phyloP scores from a whole-genome alignment of 2,113 vertebrate genomes.

The Bos indicus region DNA sequence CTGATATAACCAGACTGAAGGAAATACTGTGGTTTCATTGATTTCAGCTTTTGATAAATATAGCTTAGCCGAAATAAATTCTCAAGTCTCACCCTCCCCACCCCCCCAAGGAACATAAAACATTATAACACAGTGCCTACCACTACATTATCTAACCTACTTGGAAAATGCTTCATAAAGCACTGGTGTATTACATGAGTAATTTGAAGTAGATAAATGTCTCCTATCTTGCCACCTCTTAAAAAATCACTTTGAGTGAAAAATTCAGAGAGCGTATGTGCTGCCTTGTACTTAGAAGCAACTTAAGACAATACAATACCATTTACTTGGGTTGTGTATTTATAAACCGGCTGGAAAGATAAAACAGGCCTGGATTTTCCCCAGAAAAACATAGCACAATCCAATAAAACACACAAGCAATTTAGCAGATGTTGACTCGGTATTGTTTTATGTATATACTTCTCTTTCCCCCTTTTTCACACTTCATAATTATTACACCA shows the following conservation, averaged over 20 bases:
- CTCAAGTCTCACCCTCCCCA: neutral
- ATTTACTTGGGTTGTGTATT: neutral
- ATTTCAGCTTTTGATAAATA: conserved; percentile 38
- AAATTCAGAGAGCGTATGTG: conserved; percentile 27
- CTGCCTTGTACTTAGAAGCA: conserved; percentile 38
- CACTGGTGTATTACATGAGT: neutral
- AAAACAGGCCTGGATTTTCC: conserved; percentile 16
- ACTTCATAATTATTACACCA: neutral
- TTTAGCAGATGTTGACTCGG: conserved; percentile 13
- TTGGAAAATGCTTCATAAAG: conserved; percentile 34
- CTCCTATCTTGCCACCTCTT: conserved; percentile 8
- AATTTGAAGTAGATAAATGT: conserved; percentile 28
- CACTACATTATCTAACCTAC: neutral
- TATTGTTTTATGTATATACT: neutral
- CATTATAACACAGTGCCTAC: neutral
- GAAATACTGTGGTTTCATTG: conserved; percentile 37
- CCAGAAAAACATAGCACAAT: neutral
- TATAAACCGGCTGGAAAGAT: conserved; percentile 2
- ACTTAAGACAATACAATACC: conserved; percentile 17
- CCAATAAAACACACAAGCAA: conserved; percentile 21
- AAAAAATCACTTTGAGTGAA: conserved; percentile 47
- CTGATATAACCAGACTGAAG: neutral
- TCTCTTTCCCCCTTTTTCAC: neutral
- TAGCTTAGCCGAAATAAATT: neutral
- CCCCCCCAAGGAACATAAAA: neutral